Conservation (phyloP, 2,888 invertebrate genomes). For the Ornithoptera alexandrae region DNA sequence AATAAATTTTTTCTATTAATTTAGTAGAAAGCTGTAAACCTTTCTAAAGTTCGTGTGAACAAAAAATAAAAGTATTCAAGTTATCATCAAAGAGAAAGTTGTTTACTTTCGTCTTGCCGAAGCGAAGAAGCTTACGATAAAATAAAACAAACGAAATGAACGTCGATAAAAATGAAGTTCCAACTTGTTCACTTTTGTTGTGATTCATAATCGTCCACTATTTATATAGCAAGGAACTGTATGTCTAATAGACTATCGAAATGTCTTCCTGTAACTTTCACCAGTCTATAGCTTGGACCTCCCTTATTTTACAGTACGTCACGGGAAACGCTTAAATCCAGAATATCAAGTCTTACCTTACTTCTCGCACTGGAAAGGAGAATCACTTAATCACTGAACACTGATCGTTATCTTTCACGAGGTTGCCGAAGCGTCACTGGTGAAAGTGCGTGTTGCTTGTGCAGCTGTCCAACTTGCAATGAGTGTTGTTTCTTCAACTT, state of each 20-base stretch:
- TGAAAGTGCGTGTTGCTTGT: constrained; percentile 75
- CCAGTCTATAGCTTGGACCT: constrained; percentile 38
- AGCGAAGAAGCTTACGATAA: constrained; percentile 9
- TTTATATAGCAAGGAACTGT: constrained; percentile 1
- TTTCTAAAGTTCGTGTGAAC: constrained; percentile 10
- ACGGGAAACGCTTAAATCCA: constrained; percentile 34
- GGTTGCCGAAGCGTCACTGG: constrained; percentile 60
- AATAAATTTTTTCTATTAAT: no score
- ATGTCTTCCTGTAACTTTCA: constrained; percentile 14
- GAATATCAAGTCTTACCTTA: constrained; percentile 60
- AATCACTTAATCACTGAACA: constrained; percentile 71
- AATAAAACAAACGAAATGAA: constrained; percentile 11
- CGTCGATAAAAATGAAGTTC: background rate
- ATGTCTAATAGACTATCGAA: background rate
- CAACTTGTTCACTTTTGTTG: constrained; percentile 14
- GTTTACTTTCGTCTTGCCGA: constrained; percentile 27
- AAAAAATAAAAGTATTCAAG: constrained; percentile 19
- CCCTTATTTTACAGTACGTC: constrained; percentile 46
- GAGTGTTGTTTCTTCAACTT: constrained; percentile 89
- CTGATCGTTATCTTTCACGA: constrained; percentile 57
- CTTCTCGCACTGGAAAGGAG: constrained; percentile 52
- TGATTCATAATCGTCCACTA: constrained; percentile 3
- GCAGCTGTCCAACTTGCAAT: constrained; percentile 77
- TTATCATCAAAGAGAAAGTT: constrained; percentile 30
- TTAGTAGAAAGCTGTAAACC: background rate